Evolutionary conservation across 2,888 invertebrate genomes (phyloP).

Genomic region (Pachliopta kotzebuea): DNA sequence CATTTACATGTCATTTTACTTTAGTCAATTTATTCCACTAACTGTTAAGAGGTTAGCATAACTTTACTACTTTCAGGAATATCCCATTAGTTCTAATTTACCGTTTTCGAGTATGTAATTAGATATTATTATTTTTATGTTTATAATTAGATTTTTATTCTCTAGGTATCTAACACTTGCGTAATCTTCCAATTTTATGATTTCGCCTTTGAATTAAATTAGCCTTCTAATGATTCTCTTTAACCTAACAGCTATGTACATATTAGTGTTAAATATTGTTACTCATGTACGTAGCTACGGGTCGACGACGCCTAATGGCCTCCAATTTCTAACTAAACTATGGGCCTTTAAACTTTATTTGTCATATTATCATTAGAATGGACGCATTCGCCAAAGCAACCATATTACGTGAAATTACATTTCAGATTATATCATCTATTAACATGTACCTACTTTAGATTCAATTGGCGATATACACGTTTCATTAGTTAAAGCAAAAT

Average conservation of each 20-base stretch:
- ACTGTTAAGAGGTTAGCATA: conserved; percentile 54
- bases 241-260: conserved; percentile 63
- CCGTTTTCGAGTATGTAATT: conserved; percentile 33
- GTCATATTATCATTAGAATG: conserved; percentile 34
- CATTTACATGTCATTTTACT: conserved; percentile 50
- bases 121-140: conserved; percentile 11
- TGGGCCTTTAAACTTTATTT: conserved; percentile 34
- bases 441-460: conserved; percentile 1
- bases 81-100: conserved; percentile 26
- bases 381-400: conserved; percentile 38
- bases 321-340: conserved; percentile 36
- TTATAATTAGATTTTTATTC: conserved; percentile 36
- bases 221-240: conserved; percentile 26
- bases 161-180: conserved; percentile 29
- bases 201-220: conserved; percentile 21
- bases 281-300: conserved; percentile 38
- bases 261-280: conserved; percentile 65
- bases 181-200: conserved; percentile 23
- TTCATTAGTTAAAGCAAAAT: neutral
- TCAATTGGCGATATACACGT: neutral
- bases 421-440: conserved; percentile 1
- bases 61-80: conserved; percentile 44
- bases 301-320: conserved; percentile 28
- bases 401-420: conserved; percentile 31
- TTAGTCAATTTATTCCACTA: conserved; percentile 72